These are phyloP conservation scores for Ifrita kowaldi DNA, from an alignment of 2,113 vertebrate genomes.

Conservation along the genomic window DNA sequence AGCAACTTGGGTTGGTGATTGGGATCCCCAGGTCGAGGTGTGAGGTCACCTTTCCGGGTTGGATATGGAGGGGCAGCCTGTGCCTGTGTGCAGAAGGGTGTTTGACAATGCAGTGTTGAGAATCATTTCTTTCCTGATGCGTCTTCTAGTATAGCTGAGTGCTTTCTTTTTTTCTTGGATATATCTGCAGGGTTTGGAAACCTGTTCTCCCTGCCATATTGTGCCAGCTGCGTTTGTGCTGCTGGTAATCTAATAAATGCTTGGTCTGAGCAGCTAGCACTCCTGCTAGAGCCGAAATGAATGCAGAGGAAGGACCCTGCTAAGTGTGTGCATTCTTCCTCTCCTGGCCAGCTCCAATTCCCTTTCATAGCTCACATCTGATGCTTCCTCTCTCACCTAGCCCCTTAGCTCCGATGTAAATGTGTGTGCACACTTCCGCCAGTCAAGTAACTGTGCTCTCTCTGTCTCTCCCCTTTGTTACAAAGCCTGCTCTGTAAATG, in stretches of 20 bases:
- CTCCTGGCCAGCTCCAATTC: slow-evolving; percentile 47
- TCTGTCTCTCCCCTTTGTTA: slow-evolving; percentile 71
- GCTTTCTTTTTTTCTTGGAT: not conserved
- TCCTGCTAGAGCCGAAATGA: slow-evolving; percentile 54
- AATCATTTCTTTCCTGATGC: not conserved
- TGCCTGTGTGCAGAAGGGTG: not conserved
- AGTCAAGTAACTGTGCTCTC: slow-evolving; percentile 70
- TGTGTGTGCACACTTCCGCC: slow-evolving; percentile 67
- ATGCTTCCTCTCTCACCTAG: slow-evolving; percentile 56
- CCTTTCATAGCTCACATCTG: slow-evolving; percentile 63
- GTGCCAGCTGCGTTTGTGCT: slow-evolving; percentile 23
- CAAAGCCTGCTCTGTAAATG: slow-evolving; percentile 72
- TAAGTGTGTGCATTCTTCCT: slow-evolving; percentile 59
- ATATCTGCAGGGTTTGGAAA: not conserved
- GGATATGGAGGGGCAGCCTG: not conserved
- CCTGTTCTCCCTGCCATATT: slow-evolving; percentile 2
- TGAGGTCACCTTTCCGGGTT: not conserved
- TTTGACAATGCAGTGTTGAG: not conserved
- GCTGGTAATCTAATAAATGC: slow-evolving; percentile 30
- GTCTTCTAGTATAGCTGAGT: not conserved
- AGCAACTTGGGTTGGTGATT: not conserved
- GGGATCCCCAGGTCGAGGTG: not conserved
- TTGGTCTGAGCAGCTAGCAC: slow-evolving; percentile 52
- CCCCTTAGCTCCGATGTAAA: slow-evolving; percentile 62
- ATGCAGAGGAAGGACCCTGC: slow-evolving; percentile 56